A percentile compares a stretch with the other conserved stretches of the same genome.
phyloP scores from a whole-genome alignment of 2,888 invertebrate species.

The Diabrotica balteata region DNA sequence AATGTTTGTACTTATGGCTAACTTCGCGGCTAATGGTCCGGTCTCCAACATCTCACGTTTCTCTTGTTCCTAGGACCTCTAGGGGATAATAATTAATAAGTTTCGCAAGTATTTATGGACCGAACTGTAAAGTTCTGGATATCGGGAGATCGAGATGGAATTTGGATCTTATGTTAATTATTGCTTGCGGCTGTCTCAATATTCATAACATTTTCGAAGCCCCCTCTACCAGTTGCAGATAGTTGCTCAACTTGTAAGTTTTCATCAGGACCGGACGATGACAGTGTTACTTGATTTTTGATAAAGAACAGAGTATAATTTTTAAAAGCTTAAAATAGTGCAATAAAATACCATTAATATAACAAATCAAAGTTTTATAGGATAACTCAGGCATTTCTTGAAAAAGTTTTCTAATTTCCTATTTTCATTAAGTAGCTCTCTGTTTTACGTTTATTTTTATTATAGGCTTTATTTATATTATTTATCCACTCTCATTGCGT shows the following conservation, averaged over 20 bases:
- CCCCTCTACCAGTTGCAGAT: conserved; percentile 51
- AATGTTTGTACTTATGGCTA: too few relatives aligned
- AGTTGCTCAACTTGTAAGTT: conserved; percentile 50
- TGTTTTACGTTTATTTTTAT: too few relatives aligned
- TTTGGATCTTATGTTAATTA: conserved; percentile 56
- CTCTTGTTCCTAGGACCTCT: conserved; percentile 19
- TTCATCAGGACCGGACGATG: conserved; percentile 19
- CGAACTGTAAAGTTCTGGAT: conserved; percentile 31
- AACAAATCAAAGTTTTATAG: conserved; percentile 5
- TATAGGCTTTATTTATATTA: too few relatives aligned
- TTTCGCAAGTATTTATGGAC: conserved; percentile 38
- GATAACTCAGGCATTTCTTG: conserved; percentile 3
- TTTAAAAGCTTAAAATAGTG: too few relatives aligned
- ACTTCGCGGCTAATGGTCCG: conserved; percentile 2
- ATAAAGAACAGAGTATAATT: too few relatives aligned
- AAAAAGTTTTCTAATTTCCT: too few relatives aligned
- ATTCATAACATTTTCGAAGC: conserved; percentile 55
- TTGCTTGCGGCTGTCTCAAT: conserved; percentile 57
- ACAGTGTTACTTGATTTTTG: too few relatives aligned
- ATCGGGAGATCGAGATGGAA: conserved; percentile 37
- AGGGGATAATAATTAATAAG: conserved; percentile 37
- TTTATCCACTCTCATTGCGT: too few relatives aligned
- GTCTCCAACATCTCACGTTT: conserved; percentile 14
- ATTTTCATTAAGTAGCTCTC: too few relatives aligned
- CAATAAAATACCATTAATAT: too few relatives aligned